phyloP scores from a whole-genome alignment of 2,113 vertebrate species.

The Syngnathoides biaculeatus region DNA sequence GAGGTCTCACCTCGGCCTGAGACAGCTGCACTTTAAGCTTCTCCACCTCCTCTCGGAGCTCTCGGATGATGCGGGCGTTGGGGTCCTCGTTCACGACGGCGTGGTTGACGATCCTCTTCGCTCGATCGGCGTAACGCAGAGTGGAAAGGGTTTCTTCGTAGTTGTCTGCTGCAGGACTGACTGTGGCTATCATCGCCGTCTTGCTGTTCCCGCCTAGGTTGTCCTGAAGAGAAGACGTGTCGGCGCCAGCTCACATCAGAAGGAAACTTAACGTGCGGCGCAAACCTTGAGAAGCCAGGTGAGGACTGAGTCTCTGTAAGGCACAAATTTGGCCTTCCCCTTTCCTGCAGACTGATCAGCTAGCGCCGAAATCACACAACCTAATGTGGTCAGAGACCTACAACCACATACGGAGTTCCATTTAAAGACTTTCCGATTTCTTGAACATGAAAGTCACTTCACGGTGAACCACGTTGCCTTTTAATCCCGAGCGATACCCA shows the following conservation, averaged over 20 bases:
- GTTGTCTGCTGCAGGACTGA: constrained; percentile 95
- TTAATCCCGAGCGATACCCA: constrained; percentile 42
- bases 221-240: constrained; percentile 73
- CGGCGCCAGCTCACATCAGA: neutral
- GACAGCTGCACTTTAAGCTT: constrained; percentile 92
- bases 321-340: constrained; percentile 95
- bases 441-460: neutral
- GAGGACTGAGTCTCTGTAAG: constrained; percentile 97
- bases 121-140: constrained; percentile 90
- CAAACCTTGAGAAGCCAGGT: constrained; percentile 98
- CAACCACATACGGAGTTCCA: constrained; percentile 25
- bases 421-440: neutral
- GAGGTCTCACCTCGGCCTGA: constrained; percentile 84
- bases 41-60: constrained; percentile 94
- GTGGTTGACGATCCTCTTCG: constrained; percentile 96
- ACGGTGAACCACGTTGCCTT: neutral
- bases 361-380: constrained; percentile 94
- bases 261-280: neutral
- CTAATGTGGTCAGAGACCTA: constrained; percentile 94
- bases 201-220: constrained; percentile 98
- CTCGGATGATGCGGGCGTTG: constrained; percentile 93
- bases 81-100: constrained; percentile 96
- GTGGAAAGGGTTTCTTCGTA: constrained; percentile 98
- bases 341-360: constrained; percentile 97
- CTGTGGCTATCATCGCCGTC: constrained; percentile 97